These are phyloP conservation scores for Protobothrops mucrosquamatus DNA, from an alignment of 2,113 vertebrate species.

Conservation along the genomic window DNA sequence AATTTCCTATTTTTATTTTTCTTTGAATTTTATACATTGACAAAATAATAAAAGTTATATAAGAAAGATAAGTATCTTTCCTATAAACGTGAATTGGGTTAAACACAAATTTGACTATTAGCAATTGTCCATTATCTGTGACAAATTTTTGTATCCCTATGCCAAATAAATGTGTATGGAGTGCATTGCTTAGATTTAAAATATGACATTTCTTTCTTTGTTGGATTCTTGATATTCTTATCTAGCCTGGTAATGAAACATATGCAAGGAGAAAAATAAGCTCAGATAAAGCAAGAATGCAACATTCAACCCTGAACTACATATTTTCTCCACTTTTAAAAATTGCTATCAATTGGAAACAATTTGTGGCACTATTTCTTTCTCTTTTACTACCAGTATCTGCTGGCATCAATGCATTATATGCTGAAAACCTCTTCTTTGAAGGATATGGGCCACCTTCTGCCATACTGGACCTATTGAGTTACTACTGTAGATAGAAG, in stretches of 20 bases:
- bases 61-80: neutral
- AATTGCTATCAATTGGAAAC: neutral
- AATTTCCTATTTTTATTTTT: too few relatives aligned
- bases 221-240: neutral
- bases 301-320: neutral
- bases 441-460: neutral
- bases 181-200: neutral
- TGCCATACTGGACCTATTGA: neutral
- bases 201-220: neutral
- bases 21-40: too few relatives aligned
- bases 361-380: neutral
- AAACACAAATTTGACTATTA: neutral
- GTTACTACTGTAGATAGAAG: neutral
- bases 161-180: neutral
- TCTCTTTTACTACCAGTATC: neutral
- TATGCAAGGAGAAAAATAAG: neutral
- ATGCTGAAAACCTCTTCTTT: neutral
- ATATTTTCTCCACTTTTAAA: neutral
- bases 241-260: neutral
- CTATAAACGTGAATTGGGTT: neutral
- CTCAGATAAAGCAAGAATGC: neutral
- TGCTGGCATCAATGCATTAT: neutral
- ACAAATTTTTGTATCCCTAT: neutral
- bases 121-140: neutral
- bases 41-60: too few relatives aligned